These are phyloP conservation scores for Drepana falcataria DNA, from an alignment of 2,888 invertebrate species.

Conservation along the genomic window DNA sequence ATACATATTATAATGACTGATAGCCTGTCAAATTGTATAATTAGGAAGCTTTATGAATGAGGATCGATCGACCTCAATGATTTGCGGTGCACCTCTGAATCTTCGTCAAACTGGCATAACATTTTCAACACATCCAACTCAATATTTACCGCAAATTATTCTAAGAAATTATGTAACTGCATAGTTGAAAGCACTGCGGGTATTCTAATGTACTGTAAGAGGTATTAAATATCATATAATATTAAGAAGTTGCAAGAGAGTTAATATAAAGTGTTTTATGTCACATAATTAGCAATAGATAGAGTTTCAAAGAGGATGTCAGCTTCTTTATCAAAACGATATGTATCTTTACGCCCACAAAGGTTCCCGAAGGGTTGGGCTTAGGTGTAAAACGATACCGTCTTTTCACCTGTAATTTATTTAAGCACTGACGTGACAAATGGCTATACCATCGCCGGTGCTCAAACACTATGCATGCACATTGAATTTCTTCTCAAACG, in stretches of 20 bases:
- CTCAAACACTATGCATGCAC: too few species aligned
- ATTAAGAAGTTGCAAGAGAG: background rate
- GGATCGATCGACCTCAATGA: background rate
- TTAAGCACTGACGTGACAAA: too few species aligned
- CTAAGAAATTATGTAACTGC: background rate
- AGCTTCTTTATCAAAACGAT: too few species aligned
- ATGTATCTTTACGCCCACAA: too few species aligned
- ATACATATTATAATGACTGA: background rate
- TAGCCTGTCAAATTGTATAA: background rate
- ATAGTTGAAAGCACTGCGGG: background rate
- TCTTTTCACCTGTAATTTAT: too few species aligned
- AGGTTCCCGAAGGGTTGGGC: too few species aligned
- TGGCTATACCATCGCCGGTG: too few species aligned
- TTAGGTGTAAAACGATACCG: too few species aligned
- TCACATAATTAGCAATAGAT: too few species aligned
- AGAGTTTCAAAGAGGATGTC: too few species aligned
- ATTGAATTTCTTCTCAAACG: too few species aligned
- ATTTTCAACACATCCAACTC: background rate
- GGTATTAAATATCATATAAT: background rate
- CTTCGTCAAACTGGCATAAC: background rate
- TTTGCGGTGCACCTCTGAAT: background rate
- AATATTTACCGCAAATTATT: background rate
- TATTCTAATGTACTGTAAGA: background rate
- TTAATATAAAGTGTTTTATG: background rate
- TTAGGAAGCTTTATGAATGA: slow-evolving; percentile 1